A percentile compares a stretch with the other conserved stretches of the same genome.
Conservation (phyloP, 2,888 invertebrate genomes). For the Aporophyla nigra region DNA sequence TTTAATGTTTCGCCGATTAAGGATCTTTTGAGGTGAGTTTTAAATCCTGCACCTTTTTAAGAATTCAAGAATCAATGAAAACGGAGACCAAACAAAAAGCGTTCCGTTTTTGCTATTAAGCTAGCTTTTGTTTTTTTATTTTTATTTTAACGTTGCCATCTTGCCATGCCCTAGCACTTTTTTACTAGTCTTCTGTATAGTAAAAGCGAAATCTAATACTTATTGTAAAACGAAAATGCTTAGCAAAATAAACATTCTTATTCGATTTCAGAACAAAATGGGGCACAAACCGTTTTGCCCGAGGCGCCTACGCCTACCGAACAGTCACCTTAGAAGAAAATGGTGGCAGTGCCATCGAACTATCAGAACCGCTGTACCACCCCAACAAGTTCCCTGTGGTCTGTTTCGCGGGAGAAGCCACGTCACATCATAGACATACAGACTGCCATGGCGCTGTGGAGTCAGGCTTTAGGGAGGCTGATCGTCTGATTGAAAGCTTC, state of each 20-base stretch:
- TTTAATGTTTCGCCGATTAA: slow-evolving; percentile 90
- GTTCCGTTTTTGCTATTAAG: too few species aligned
- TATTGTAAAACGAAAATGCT: too few species aligned
- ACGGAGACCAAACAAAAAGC: too few species aligned
- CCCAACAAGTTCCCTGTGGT: slow-evolving; percentile 86
- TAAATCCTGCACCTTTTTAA: not conserved
- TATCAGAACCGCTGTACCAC: slow-evolving; percentile 90
- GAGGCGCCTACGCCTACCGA: slow-evolving; percentile 93
- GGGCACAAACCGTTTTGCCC: slow-evolving; percentile 91
- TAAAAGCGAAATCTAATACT: too few species aligned
- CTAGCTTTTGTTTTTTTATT: too few species aligned
- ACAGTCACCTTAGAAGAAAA: slow-evolving; percentile 90
- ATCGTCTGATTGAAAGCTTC: slow-evolving; percentile 87
- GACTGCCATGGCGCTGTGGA: slow-evolving; percentile 94
- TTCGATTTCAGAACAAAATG: slow-evolving; percentile 91
- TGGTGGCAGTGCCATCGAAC: slow-evolving; percentile 87
- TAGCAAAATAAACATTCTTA: too few species aligned
- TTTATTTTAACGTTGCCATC: too few species aligned
- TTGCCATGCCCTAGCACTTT: too few species aligned
- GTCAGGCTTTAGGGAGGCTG: slow-evolving; percentile 94
- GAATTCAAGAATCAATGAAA: too few species aligned
- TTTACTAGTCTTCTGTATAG: too few species aligned
- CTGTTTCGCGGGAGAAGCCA: slow-evolving; percentile 93
- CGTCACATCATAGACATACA: slow-evolving; percentile 92
- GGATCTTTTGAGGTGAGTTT: slow-evolving; percentile 87